A percentile compares a stretch with the other conserved stretches of the same genome.
Evolutionary conservation across 2,113 vertebrate genomes (phyloP).

Genomic region (Chaetura pelagica): DNA sequence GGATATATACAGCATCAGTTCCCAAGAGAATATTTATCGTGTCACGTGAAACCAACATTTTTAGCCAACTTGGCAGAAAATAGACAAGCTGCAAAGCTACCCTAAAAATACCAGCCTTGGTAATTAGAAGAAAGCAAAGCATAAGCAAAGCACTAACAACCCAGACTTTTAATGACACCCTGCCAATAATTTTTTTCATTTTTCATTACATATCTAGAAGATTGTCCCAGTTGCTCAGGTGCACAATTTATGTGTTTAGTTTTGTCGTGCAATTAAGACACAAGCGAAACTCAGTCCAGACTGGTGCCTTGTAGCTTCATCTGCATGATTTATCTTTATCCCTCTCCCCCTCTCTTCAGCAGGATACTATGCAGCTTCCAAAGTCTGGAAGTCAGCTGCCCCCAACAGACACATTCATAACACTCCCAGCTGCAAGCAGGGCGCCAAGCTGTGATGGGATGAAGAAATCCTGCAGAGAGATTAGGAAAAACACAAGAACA

Average conservation of each 20-base stretch:
- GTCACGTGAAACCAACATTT: slow-evolving; percentile 21
- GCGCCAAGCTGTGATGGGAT: not conserved
- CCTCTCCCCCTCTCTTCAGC: not conserved
- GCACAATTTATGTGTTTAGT: not conserved
- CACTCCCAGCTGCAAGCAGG: not conserved
- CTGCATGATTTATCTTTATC: not conserved
- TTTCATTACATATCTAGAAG: not conserved
- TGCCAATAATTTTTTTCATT: not conserved
- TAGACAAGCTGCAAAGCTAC: slow-evolving; percentile 40
- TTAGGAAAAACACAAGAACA: not conserved
- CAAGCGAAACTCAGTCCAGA: not conserved
- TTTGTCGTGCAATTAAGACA: not conserved
- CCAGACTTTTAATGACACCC: not conserved
- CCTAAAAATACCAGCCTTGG: slow-evolving; percentile 51
- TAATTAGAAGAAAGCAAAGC: slow-evolving; percentile 24
- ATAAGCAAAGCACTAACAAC: not conserved
- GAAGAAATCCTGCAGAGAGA: not conserved
- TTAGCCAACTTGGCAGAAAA: slow-evolving; percentile 60
- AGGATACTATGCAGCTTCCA: not conserved
- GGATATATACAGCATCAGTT: not conserved
- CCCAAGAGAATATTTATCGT: slow-evolving; percentile 25
- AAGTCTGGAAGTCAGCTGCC: not conserved
- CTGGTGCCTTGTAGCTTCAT: not conserved
- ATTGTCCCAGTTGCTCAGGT: not conserved
- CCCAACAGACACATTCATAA: not conserved